Evolutionary conservation across 2,797 vertebrate species (phyloP).

Genomic region (Gymnopithys bicolor): DNA sequence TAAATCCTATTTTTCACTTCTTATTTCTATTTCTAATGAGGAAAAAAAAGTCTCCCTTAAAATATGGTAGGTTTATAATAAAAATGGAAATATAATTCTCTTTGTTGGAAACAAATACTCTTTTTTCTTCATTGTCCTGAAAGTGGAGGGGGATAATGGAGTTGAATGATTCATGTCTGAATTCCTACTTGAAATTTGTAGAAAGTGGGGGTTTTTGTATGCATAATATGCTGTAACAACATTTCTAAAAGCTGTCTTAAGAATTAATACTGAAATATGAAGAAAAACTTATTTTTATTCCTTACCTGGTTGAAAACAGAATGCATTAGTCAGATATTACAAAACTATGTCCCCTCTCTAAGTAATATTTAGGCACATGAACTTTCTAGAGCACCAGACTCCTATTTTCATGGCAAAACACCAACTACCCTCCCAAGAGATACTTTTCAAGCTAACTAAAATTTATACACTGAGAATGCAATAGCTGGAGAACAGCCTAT

Average conservation of each 20-base stretch:
- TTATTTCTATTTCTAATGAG: not conserved
- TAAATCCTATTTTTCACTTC: not conserved
- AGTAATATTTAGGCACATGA: not conserved
- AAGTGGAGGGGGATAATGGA: not conserved
- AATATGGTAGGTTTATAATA: not conserved
- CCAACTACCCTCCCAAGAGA: not conserved
- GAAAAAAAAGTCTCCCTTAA: not conserved
- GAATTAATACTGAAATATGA: not conserved
- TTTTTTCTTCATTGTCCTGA: not conserved
- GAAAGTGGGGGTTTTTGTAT: fast-evolving
- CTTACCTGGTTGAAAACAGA: not conserved
- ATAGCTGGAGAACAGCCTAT: slow-evolving; percentile 49
- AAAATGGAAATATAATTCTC: not conserved
- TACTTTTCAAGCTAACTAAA: slow-evolving; percentile 30
- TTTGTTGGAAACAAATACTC: not conserved
- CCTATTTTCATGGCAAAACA: not conserved
- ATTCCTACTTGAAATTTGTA: not conserved
- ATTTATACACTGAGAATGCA: slow-evolving; percentile 59
- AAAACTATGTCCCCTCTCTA: not conserved
- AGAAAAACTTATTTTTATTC: not conserved
- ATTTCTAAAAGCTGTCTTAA: not conserved
- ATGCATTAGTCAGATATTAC: not conserved
- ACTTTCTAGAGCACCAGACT: not conserved
- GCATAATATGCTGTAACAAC: not conserved
- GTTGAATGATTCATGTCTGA: not conserved